Percentiles rank a stretch among this genome's conserved stretches.
Conservation (phyloP, 2,113 vertebrate species). For the Archilochus colubris region DNA sequence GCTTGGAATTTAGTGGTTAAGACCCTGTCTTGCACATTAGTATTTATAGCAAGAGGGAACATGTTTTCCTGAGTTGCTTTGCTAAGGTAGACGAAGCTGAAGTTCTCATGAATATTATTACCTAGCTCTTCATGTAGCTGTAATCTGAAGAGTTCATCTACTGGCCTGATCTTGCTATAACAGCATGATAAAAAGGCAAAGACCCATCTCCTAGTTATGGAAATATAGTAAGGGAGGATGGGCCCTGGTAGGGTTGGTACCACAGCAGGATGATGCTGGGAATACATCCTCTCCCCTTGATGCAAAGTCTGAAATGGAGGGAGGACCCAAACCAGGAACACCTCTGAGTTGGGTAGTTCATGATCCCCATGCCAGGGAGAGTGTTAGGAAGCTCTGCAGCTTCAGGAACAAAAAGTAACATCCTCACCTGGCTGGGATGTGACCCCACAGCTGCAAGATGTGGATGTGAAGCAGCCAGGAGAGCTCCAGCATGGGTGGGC, state of each 20-base stretch:
- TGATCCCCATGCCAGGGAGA: not conserved
- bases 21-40: not conserved
- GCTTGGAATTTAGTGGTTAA: not conserved
- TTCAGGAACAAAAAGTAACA: too few species aligned
- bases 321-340: not conserved
- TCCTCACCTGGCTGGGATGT: rapidly evolving
- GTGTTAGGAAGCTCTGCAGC: not conserved
- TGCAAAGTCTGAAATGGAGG: rapidly evolving
- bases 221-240: not conserved
- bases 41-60: not conserved
- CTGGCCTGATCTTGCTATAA: not conserved
- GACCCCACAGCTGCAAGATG: rapidly evolving
- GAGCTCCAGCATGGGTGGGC: rapidly evolving
- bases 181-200: rapidly evolving
- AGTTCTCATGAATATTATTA: not conserved
- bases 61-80: not conserved
- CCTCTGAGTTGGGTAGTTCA: rapidly evolving
- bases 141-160: not conserved
- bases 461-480: rapidly evolving
- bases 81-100: not conserved
- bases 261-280: not conserved
- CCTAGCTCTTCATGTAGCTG: not conserved
- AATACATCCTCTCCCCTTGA: rapidly evolving
- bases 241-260: too few species aligned
- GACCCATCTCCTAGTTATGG: not conserved